Conservation (phyloP, 2,113 vertebrate species). For the Gnathonemus longibarbis region DNA sequence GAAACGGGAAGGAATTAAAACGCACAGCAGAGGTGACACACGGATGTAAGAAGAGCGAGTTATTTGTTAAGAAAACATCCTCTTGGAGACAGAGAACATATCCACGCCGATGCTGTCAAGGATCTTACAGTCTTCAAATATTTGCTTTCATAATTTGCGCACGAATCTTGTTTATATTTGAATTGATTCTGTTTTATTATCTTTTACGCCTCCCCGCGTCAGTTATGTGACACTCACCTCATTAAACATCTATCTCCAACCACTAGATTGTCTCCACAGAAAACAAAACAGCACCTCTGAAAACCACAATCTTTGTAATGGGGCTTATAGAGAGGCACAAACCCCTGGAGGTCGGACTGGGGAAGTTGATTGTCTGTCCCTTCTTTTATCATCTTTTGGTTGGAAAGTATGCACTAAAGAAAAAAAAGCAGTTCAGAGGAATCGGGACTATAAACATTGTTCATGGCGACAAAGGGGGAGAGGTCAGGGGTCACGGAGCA, state of each 20-base stretch:
- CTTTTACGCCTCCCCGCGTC: constrained; percentile 3
- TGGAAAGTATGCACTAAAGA: constrained; percentile 48
- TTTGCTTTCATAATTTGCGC: background rate
- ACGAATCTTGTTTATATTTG: background rate
- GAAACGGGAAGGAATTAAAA: constrained; percentile 2
- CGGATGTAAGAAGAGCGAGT: constrained; percentile 16
- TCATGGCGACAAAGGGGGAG: constrained; percentile 35
- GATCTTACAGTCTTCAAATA: constrained; percentile 14
- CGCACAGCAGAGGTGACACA: background rate
- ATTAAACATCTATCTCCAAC: constrained; percentile 16
- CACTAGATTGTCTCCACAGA: background rate
- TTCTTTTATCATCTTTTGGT: constrained; percentile 46
- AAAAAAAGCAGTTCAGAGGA: constrained; percentile 40
- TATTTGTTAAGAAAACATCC: constrained; percentile 32
- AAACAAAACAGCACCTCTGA: background rate
- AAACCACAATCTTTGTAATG: constrained; percentile 24
- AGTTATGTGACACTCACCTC: constrained; percentile 15
- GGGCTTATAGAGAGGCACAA: constrained; percentile 28
- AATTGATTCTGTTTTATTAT: background rate
- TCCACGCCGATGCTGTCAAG: background rate
- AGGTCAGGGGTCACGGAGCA: constrained; percentile 45
- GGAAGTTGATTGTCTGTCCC: constrained; percentile 36
- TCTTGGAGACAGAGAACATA: constrained; percentile 7
- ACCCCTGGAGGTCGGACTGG: constrained; percentile 26
- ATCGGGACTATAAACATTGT: constrained; percentile 45